Base-by-base conservation (phyloP, 2,797 vertebrate genomes). In the Acipenser transmontanus region DNA sequence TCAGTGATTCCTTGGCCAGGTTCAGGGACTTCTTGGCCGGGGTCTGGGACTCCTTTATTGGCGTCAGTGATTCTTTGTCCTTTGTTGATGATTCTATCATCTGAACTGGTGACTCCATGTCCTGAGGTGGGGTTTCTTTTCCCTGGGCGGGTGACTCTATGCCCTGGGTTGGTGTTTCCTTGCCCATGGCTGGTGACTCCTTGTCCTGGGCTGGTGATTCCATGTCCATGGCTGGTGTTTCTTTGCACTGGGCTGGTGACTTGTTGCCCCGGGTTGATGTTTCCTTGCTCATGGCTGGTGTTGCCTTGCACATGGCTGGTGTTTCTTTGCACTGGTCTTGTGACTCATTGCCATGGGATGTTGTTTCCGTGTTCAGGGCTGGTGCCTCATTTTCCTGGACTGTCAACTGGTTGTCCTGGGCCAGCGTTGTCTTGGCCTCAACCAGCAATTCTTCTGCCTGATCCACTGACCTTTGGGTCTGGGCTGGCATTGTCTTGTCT, bases 291-390 rank as follows among this genome's bases (percentile, higher is more conserved):
- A 65, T 65, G 71, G 62, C 64, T 61, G 64, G 47, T 65, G 73
- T 76, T 12, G 61, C 74, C 34, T 4, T 11, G 54, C 56, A n/a
- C 59, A 57, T 47, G 60, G 70, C 57, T 8, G 66, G 62, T 70
- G 59, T 65, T 51, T 72, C 70, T 69, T 70, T 68, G 17, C 65
- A 9, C 49, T 64, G 67, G 71, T 60, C 64, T 61, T 17, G 47
- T 8, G 56, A 67, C 59, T 77, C 62, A 50, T 81, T 81, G 7
- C 72, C 75, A 59, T 80, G 76, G 51, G 73, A 71, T 59, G 64
- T 51, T 65, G 73, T 77, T 12, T 70, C 65, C 49, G 50, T 59
- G 54, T 11, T 20, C 8, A 60, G 61, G 48, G 13, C 64, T 17
- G 62, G 59, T 60, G 65, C 49, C 65, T 62, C 49, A 20, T 50